phyloP scores from a whole-genome alignment of 2,113 vertebrate species.

The Hippocampus mohnikei region DNA sequence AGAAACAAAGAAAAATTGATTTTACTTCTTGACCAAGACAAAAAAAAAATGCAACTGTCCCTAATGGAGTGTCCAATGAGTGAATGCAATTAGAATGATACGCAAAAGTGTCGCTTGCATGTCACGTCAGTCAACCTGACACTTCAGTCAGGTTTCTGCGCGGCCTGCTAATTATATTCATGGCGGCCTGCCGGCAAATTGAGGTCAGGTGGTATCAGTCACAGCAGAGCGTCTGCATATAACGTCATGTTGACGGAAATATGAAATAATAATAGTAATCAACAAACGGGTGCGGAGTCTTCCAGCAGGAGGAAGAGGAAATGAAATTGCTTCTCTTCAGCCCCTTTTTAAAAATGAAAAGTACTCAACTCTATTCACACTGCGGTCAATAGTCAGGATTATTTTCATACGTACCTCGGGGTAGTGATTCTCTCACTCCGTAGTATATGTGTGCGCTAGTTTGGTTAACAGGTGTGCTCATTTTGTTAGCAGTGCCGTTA shows the following conservation, averaged over 20 bases:
- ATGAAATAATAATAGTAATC: conserved; percentile 29
- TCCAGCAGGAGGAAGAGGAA: conserved; percentile 40
- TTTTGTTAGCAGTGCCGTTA: no score
- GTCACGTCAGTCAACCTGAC: neutral
- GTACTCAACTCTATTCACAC: conserved; percentile 56
- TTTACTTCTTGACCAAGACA: no score
- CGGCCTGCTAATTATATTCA: neutral
- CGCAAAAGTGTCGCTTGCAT: neutral
- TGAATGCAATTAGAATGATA: neutral
- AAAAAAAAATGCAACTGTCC: neutral
- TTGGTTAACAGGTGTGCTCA: no score
- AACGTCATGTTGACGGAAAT: conserved; percentile 62
- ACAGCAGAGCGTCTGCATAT: conserved; percentile 55
- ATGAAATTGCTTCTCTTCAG: conserved; percentile 62
- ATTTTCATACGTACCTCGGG: neutral
- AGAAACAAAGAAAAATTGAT: no score
- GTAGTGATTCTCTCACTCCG: no score
- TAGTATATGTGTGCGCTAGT: no score
- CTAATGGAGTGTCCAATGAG: neutral
- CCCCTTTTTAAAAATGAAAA: conserved; percentile 49
- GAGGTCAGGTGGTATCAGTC: conserved; percentile 71
- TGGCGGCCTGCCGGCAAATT: conserved; percentile 51
- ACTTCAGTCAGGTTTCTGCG: neutral
- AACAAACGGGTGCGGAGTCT: conserved; percentile 13
- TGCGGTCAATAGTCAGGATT: neutral